These are phyloP conservation scores for Campoplex nolae DNA, from an alignment of 2,888 invertebrate species.

Conservation along the genomic window DNA sequence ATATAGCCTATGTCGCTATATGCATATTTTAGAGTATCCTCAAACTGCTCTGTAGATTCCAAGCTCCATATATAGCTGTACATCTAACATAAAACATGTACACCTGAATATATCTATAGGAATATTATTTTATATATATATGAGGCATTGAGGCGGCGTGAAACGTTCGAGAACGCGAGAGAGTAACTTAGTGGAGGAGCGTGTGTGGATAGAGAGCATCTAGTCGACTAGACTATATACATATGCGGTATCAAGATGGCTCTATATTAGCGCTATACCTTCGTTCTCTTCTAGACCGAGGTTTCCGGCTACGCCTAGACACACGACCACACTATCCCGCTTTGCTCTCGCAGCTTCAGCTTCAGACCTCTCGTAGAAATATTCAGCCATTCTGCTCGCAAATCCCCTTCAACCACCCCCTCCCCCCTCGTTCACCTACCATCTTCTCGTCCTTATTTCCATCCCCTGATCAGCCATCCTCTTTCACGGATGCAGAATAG, in stretches of 20 bases:
- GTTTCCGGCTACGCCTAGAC: conserved; percentile 78
- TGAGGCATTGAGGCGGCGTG: conserved; percentile 23
- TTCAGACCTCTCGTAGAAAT: conserved; percentile 79
- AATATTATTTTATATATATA: not conserved
- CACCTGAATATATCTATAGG: conserved; percentile 16
- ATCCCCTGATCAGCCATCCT: conserved; percentile 22
- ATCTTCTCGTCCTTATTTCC: conserved; percentile 42
- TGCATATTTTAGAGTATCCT: conserved; percentile 66
- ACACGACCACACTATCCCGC: conserved; percentile 63
- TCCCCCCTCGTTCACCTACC: conserved; percentile 38
- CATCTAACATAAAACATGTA: conserved; percentile 42
- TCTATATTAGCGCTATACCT: conserved; percentile 80
- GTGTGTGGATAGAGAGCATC: conserved; percentile 60
- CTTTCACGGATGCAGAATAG: conserved; percentile 39
- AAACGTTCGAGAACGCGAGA: conserved; percentile 59
- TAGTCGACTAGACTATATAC: conserved; percentile 54
- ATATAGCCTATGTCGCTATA: conserved; percentile 47
- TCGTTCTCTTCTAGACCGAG: conserved; percentile 77
- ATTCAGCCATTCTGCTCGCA: conserved; percentile 78
- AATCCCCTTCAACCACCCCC: conserved; percentile 65
- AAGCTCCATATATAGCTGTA: conserved; percentile 42
- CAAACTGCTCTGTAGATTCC: conserved; percentile 65
- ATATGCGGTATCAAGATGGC: conserved; percentile 75
- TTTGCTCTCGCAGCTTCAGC: conserved; percentile 65
- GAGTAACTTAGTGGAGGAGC: conserved; percentile 60